These are phyloP conservation scores for Hylia prasina DNA, from an alignment of 2,113 vertebrate genomes.

Conservation along the genomic window DNA sequence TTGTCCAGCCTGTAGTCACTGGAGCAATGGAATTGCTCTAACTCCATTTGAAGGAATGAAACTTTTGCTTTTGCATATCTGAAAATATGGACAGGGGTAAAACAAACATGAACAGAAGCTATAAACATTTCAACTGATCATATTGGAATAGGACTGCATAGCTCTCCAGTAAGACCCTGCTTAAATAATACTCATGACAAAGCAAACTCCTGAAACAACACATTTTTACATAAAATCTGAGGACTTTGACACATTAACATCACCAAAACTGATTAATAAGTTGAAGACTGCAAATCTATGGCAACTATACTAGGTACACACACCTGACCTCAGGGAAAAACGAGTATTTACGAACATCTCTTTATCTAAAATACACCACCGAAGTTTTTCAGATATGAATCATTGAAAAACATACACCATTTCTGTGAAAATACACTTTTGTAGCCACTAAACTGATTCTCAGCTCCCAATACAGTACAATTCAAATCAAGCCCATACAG, in stretches of 20 bases:
- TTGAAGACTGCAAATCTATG: not conserved
- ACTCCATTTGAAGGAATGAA: not conserved
- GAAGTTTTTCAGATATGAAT: not conserved
- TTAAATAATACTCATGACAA: not conserved
- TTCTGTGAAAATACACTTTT: not conserved
- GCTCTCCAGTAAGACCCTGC: not conserved
- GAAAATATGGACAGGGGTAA: not conserved
- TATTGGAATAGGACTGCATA: not conserved
- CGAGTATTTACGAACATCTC: not conserved
- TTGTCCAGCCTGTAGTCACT: not conserved
- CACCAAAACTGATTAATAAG: not conserved
- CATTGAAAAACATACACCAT: not conserved
- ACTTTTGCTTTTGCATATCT: not conserved
- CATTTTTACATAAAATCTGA: not conserved
- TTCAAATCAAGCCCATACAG: not conserved
- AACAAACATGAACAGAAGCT: not conserved
- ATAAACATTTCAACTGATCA: not conserved
- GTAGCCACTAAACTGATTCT: not conserved
- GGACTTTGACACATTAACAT: not conserved
- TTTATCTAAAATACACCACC: not conserved
- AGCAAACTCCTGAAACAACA: not conserved
- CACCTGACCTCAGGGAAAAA: not conserved
- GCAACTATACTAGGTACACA: not conserved
- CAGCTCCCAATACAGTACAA: not conserved
- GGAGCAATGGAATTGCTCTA: not conserved